Base-by-base conservation (phyloP, 2,797 vertebrate genomes). In the Xerus rutilus region DNA sequence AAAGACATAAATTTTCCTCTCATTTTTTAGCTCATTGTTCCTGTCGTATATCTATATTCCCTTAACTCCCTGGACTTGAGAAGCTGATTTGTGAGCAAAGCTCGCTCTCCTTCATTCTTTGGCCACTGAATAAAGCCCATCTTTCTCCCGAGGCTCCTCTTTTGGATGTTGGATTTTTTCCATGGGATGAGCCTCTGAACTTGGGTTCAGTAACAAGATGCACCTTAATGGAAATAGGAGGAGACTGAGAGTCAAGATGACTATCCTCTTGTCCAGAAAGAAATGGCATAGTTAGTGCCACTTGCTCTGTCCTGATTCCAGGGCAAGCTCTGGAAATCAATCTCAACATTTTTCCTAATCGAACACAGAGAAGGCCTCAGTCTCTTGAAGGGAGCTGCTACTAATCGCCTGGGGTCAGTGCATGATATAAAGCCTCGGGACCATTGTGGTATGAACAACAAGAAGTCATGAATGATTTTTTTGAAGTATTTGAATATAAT, bases 401-500 rank as follows among this genome's bases (percentile, higher is more conserved):
- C 35, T 0, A 2, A 28, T 73, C 12, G 3, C 4, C 14, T 17
- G 47, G 35, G 39, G 30, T 62, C 21, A 28, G 57, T 43, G 64
- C 1, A 0, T 47, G 39, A 6, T 30, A 6, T 6, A 39, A 69
- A 88, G 23, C 43, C 30, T 32, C 17, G 47, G 21, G 45, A 25
- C 86, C 13, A 3, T 76, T 59, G 82, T 86, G 76, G 69, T 65
- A 23, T 11, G 11, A 82, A 54, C 28, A 70, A 25, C 8, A 81
- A 47, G 28, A 81, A 47, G 28, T 49, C 35, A 73, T 49, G 32
- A 43, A 20, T 85, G 87, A 43, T 89, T 79, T 32, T 91, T 57
- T 72, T n/a, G 69, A 74, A 92, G 39, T 21, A 11, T 57, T 90
- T 95, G 85, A 74, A 86, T 73, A 57, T 20, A 81, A 62, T 45